Conservation (phyloP, 2,113 vertebrate genomes). For the Neodon shergylaensis region DNA sequence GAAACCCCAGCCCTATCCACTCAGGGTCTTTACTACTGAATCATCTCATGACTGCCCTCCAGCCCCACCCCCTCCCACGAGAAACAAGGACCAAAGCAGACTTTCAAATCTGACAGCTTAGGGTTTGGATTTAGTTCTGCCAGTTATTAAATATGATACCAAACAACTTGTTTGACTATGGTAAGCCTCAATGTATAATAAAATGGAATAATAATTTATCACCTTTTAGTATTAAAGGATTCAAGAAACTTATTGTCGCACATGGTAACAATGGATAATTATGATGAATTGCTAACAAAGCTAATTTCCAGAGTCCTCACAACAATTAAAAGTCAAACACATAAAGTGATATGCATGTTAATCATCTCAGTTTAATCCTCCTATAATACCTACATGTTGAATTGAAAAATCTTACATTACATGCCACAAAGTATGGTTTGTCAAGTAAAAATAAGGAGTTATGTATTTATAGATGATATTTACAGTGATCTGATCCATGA, state of each 20-base stretch:
- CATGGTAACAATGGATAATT: neutral
- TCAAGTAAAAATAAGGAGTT: neutral
- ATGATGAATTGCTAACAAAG: neutral
- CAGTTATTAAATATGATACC: neutral
- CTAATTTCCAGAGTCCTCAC: neutral
- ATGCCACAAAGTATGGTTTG: neutral
- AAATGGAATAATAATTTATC: neutral
- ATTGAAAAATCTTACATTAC: neutral
- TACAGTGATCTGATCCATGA: neutral
- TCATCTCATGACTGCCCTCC: neutral
- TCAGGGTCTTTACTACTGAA: neutral
- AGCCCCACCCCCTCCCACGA: neutral
- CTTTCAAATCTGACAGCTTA: neutral
- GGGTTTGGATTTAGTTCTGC: neutral
- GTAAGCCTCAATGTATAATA: neutral
- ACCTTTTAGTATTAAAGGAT: conserved; percentile 5
- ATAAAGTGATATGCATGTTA: neutral
- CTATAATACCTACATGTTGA: neutral
- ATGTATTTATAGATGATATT: neutral
- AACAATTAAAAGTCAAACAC: neutral
- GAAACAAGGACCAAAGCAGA: neutral
- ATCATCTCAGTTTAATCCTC: neutral
- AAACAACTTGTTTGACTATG: conserved; percentile 17
- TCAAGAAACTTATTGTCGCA: neutral
- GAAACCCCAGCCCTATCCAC: neutral